Percentiles rank a stretch among this genome's conserved stretches.
Conservation (phyloP, 1,140 invertebrate species). For the Sesamia nonagrioides region DNA sequence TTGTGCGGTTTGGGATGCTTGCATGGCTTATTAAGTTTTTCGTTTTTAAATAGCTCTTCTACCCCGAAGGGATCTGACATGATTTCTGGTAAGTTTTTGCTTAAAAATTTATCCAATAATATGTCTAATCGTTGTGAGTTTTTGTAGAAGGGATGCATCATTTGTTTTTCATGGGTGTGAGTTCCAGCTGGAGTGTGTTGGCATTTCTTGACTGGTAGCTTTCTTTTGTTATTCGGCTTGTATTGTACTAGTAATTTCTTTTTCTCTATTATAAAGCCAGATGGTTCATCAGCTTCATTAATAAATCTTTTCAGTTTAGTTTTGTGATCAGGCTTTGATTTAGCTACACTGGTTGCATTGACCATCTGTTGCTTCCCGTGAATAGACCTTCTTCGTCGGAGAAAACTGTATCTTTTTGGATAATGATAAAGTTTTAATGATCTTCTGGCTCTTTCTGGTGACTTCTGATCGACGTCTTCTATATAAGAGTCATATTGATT, state of each 20-base stretch:
- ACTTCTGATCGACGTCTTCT: background rate
- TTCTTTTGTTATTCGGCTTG: conserved; percentile 49
- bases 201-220: conserved; percentile 64
- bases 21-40: conserved; percentile 41
- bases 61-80: conserved; percentile 53
- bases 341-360: background rate
- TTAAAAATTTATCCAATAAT: conserved; percentile 61
- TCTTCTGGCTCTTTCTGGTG: conserved; percentile 64
- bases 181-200: conserved; percentile 64
- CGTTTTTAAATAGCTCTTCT: conserved; percentile 41
- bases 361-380: background rate
- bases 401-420: background rate
- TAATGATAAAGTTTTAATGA: conserved; percentile 51
- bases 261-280: conserved; percentile 61
- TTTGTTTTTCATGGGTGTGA: conserved; percentile 66
- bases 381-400: background rate
- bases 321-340: background rate
- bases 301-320: conserved; percentile 48
- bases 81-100: conserved; percentile 56
- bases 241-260: conserved; percentile 36
- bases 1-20: conserved; percentile 46
- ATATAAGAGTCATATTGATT: background rate
- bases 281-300: conserved; percentile 41
- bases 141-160: conserved; percentile 74
- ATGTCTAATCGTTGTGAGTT: conserved; percentile 71